Percentiles rank a stretch among this genome's conserved stretches.
Evolutionary conservation across 2,888 invertebrate genomes (phyloP).

Genomic region (Heliconius sara): DNA sequence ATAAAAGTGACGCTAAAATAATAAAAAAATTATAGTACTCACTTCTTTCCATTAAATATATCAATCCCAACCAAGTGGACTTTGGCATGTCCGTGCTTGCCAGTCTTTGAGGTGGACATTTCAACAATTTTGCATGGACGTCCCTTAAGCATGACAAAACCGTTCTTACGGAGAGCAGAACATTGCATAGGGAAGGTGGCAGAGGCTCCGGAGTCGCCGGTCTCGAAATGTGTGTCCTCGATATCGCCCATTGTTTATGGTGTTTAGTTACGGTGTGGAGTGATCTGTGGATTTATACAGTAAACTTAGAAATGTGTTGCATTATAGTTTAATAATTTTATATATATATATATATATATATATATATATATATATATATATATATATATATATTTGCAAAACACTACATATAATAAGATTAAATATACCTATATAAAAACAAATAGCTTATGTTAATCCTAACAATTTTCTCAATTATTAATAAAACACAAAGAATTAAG

Average conservation of each 20-base stretch:
- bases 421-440: too few relatives aligned
- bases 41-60: conserved; percentile 91
- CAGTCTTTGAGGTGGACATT: conserved; percentile 99
- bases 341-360: too few relatives aligned
- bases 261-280: conserved; percentile 73
- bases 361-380: too few relatives aligned
- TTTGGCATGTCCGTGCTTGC: conserved; percentile 99
- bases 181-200: conserved; percentile 99
- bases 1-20: not conserved
- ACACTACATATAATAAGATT: too few relatives aligned
- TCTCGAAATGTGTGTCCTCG: conserved; percentile 96
- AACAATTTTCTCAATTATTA: too few relatives aligned
- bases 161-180: conserved; percentile 99
- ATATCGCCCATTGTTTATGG: conserved; percentile 91
- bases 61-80: conserved; percentile 98
- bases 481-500: too few relatives aligned
- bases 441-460: too few relatives aligned
- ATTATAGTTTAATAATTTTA: too few relatives aligned
- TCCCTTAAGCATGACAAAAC: conserved; percentile 98
- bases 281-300: conserved; percentile 66
- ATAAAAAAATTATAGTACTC: conserved; percentile 60
- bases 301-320: not conserved
- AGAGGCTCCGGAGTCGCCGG: conserved; percentile 97
- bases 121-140: conserved; percentile 99
- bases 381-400: too few relatives aligned